Conservation (phyloP, 2,888 invertebrate species). For the Brenthis daphne region DNA sequence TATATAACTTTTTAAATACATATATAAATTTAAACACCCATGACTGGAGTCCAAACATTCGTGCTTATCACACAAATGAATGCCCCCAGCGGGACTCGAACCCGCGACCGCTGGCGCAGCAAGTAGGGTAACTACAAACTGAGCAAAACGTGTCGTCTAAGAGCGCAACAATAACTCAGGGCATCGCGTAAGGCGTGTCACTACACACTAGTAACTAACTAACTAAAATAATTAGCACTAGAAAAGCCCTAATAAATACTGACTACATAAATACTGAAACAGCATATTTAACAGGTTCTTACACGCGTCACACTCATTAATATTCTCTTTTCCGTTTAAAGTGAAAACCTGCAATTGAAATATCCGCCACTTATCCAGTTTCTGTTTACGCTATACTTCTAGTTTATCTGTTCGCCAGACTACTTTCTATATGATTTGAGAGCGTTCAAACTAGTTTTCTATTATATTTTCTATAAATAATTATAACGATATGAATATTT, state of each 20-base stretch:
- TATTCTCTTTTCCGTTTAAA: constrained; percentile 29
- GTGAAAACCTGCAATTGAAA: constrained; percentile 38
- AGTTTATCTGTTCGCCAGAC: constrained; percentile 21
- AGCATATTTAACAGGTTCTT: constrained; percentile 5
- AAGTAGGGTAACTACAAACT: no score
- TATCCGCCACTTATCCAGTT: constrained; percentile 32
- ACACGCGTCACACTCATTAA: constrained; percentile 22
- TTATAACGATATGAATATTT: background rate
- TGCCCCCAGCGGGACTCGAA: no score
- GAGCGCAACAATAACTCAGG: no score
- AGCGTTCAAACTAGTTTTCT: constrained; percentile 21
- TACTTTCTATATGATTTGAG: constrained; percentile 34
- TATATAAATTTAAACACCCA: no score
- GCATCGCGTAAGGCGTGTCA: no score
- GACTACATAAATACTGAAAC: background rate
- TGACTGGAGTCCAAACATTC: no score
- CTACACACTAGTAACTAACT: no score
- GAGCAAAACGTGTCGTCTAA: no score
- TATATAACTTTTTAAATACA: no score
- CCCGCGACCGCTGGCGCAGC: no score
- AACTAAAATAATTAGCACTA: background rate
- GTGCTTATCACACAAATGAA: no score
- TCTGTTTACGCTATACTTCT: constrained; percentile 4
- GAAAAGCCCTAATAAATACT: background rate
- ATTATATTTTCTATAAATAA: constrained; percentile 8